These are phyloP conservation scores for Saturnia japonica DNA, from an alignment of 2,888 invertebrate genomes.

Conservation along the genomic window DNA sequence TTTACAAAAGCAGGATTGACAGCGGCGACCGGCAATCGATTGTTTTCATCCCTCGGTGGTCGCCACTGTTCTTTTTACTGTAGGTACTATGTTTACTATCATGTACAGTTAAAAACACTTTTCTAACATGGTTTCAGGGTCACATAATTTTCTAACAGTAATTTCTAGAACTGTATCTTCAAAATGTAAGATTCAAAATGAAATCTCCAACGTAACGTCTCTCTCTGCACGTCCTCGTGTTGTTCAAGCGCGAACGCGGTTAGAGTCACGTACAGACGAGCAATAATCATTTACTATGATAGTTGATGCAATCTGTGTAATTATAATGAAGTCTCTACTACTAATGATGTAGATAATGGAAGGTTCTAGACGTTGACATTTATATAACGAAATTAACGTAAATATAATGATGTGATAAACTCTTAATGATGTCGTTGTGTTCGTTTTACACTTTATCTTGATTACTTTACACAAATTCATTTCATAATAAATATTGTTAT, in stretches of 20 bases:
- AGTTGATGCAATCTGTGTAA: not conserved
- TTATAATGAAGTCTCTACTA: slow-evolving; percentile 11
- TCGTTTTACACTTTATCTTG: not conserved
- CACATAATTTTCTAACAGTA: not conserved
- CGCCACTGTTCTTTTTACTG: too few species aligned
- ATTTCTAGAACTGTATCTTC: not conserved
- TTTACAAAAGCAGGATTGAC: too few species aligned
- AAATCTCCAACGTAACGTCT: not conserved
- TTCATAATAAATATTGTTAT: not conserved
- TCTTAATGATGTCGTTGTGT: slow-evolving; percentile 4
- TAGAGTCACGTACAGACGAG: slow-evolving; percentile 14
- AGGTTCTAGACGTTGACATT: slow-evolving; percentile 13
- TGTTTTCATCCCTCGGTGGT: too few species aligned
- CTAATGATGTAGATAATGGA: slow-evolving; percentile 8
- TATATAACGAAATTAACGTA: slow-evolving; percentile 3
- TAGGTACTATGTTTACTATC: too few species aligned
- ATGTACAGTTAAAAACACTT: too few species aligned
- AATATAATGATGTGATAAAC: slow-evolving; percentile 12
- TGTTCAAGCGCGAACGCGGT: not conserved
- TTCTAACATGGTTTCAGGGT: not conserved
- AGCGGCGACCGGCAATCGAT: too few species aligned
- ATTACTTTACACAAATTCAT: not conserved
- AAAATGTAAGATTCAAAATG: not conserved
- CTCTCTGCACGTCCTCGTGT: not conserved
- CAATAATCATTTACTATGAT: slow-evolving; percentile 14